Evolutionary conservation across 2,888 invertebrate genomes (phyloP).

Genomic region (Saturnia pavonia): DNA sequence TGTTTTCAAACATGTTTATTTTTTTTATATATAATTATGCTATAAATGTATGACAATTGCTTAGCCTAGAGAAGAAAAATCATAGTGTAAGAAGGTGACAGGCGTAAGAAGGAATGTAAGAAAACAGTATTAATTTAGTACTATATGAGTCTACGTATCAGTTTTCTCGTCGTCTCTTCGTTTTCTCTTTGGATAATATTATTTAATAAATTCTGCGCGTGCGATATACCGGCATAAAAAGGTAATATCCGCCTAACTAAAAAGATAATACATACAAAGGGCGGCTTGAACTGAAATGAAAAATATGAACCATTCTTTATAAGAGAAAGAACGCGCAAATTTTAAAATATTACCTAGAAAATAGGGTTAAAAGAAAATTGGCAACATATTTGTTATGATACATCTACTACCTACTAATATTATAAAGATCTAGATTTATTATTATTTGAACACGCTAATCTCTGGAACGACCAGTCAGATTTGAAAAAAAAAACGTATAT

Average conservation of each 20-base stretch:
- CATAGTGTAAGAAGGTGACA: too few relatives aligned
- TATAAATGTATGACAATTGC: not conserved
- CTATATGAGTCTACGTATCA: not conserved
- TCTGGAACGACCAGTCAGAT: too few relatives aligned
- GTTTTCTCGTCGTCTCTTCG: too few relatives aligned
- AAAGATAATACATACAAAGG: not conserved
- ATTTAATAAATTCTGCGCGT: not conserved
- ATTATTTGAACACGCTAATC: too few relatives aligned
- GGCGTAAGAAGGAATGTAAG: too few relatives aligned
- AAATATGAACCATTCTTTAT: not conserved
- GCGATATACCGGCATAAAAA: not conserved
- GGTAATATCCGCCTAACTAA: not conserved
- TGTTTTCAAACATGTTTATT: not conserved
- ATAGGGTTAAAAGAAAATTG: not conserved
- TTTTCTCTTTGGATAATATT: not conserved
- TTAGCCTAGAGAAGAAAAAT: not conserved
- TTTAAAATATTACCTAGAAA: not conserved
- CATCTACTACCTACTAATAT: too few relatives aligned
- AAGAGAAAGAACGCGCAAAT: not conserved
- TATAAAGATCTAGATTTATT: too few relatives aligned
- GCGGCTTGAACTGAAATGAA: not conserved
- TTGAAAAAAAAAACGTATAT: too few relatives aligned
- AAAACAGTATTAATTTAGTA: too few relatives aligned
- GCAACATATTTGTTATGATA: not conserved
- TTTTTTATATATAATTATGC: not conserved